Evolutionary conservation across 2,888 invertebrate genomes (phyloP), one percentile per base, ranked within the genome.

Genomic region (Drosophila crucigera): DNA sequence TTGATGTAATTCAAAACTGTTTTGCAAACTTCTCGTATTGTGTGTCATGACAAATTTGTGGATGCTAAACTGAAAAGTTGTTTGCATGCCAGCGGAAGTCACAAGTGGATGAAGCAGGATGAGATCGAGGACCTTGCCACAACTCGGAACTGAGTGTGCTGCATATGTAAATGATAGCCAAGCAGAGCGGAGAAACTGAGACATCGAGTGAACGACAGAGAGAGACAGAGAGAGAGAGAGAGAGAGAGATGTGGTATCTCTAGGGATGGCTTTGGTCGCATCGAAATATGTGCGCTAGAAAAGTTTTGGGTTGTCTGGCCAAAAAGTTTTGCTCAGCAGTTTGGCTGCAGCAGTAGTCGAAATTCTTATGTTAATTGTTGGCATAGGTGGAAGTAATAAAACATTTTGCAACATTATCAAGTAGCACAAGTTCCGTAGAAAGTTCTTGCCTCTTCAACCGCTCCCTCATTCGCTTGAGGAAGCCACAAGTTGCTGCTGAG

Each of bases 371-470:
- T 76, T 88, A 86, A 86, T 86, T 86, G 88, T 83, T 85, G 78
- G 80, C 85, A 88, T 86, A 85, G 82, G 85, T 86, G 85, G 88
- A 86, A 85, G 88, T 88, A 88, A 85, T 86, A 88, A 85, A 86
- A 86, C 85, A 83, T 85, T 74, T 80, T 76, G 74, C 69, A 85
- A 83, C 88, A 85, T 85, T 88, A 83, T 88, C 85, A 78, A 83
- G 65, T 60, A 55, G 60, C 78, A 56, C 73, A 85, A 78, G 81
- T 81, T 81, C 67, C 72, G 61, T 53, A 37, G 25, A 31, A 49
- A 62, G 41, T 68, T 55, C 3, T 11, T 28, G 14, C 22, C 30
- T 39, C 30, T 19, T 35, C 28, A 54, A 5, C 54, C 22, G 22
- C 47, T 22, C n/a, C n/a, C 41, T 19, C 6, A 30, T 6, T 3